phyloP scores from a whole-genome alignment of 2,888 invertebrate species.

The Cylloceria caligata region DNA sequence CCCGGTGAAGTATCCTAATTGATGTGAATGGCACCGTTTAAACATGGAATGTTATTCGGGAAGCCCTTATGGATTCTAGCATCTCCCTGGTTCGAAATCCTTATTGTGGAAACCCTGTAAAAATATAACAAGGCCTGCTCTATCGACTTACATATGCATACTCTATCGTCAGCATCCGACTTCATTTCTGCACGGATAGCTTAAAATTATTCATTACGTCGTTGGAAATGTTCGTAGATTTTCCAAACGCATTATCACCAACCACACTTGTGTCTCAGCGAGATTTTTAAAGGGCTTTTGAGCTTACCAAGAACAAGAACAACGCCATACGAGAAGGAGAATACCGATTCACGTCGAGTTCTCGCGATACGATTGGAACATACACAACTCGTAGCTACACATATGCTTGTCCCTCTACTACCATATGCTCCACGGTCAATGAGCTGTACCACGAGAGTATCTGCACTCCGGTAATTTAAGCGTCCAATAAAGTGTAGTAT shows the following conservation, averaged over 20 bases:
- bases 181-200: not conserved
- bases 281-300: slow-evolving; percentile 37
- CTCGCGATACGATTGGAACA: slow-evolving; percentile 11
- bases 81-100: too few relatives aligned
- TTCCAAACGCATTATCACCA: not conserved
- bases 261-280: not conserved
- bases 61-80: too few relatives aligned
- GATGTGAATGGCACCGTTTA: too few relatives aligned
- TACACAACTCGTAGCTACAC: not conserved
- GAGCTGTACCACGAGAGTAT: slow-evolving; percentile 22
- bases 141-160: too few relatives aligned
- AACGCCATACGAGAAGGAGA: slow-evolving; percentile 32
- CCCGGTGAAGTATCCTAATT: too few relatives aligned
- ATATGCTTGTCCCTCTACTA: slow-evolving; percentile 19
- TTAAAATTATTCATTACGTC: not conserved
- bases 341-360: slow-evolving; percentile 52
- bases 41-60: too few relatives aligned
- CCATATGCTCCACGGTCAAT: slow-evolving; percentile 20
- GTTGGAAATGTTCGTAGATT: not conserved
- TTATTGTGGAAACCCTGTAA: too few relatives aligned
- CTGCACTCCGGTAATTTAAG: slow-evolving; percentile 56
- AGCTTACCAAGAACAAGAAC: slow-evolving; percentile 40
- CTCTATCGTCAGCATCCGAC: too few relatives aligned
- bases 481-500: slow-evolving; percentile 35
- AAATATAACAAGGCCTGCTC: too few relatives aligned